These are phyloP conservation scores for Drosophila hydei DNA, from an alignment of 1,140 invertebrate species.

Conservation along the genomic window DNA sequence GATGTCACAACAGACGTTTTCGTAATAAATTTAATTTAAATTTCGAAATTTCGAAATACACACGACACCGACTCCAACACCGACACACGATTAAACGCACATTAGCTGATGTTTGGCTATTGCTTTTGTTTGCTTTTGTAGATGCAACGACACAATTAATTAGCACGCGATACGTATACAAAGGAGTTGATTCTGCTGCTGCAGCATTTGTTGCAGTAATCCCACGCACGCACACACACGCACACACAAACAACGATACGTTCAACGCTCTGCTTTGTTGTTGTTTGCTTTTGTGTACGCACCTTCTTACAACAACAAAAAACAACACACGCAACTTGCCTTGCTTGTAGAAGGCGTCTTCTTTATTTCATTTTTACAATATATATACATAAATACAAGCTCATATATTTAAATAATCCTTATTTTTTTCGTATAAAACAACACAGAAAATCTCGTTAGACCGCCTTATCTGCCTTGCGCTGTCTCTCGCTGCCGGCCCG, in stretches of 20 bases:
- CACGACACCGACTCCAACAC: conserved; percentile 50
- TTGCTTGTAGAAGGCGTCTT: conserved; percentile 12
- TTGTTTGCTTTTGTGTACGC: conserved; percentile 49
- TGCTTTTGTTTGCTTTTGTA: conserved; percentile 51
- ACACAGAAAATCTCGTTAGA: conserved; percentile 32
- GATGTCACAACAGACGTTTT: conserved; percentile 58
- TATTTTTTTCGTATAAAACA: conserved; percentile 18
- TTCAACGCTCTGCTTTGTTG: conserved; percentile 25
- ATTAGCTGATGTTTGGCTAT: conserved; percentile 50
- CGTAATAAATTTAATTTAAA: conserved; percentile 60
- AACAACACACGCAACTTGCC: conserved; percentile 34
- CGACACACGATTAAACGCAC: conserved; percentile 51
- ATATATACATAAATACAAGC: background rate
- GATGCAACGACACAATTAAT: conserved; percentile 49
- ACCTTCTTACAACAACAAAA: conserved; percentile 45
- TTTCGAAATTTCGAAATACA: conserved; percentile 33
- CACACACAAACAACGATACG: conserved; percentile 4
- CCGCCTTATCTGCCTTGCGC: conserved; percentile 33
- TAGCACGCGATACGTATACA: conserved; percentile 40
- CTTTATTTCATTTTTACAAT: conserved; percentile 30
- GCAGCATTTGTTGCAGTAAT: conserved; percentile 29
- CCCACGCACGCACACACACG: conserved; percentile 21
- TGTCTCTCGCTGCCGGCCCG: conserved; percentile 31
- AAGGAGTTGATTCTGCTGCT: conserved; percentile 31
- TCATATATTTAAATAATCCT: conserved; percentile 34